phyloP scores from a whole-genome alignment of 2,888 invertebrate genomes.

The Actias luna region DNA sequence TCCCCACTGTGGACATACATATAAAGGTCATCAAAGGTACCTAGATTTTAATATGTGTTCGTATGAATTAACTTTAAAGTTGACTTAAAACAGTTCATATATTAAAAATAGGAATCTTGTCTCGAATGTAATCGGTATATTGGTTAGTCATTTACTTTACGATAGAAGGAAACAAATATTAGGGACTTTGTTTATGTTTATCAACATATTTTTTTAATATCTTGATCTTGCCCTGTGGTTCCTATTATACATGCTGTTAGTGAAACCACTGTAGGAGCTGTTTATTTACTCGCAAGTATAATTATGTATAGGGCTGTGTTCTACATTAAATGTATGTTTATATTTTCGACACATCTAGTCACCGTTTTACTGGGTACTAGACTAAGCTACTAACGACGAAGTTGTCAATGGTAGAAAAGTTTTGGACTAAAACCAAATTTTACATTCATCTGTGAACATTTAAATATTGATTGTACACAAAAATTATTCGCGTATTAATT shows the following conservation, averaged over 20 bases:
- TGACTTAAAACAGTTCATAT: neutral
- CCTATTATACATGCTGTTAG: neutral
- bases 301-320: neutral
- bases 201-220: neutral
- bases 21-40: no score
- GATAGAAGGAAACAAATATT: no score
- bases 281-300: constrained; percentile 20
- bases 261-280: constrained; percentile 1
- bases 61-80: neutral
- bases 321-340: constrained; percentile 19
- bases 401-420: constrained; percentile 18
- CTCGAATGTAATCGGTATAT: neutral
- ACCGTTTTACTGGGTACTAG: constrained; percentile 68
- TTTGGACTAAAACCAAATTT: constrained; percentile 17
- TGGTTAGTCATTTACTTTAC: neutral
- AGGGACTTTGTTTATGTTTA: neutral
- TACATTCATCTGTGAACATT: neutral
- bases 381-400: constrained; percentile 32
- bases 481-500: constrained; percentile 30
- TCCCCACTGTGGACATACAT: no score
- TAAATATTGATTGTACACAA: constrained; percentile 1
- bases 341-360: constrained; percentile 66
- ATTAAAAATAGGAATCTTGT: neutral
- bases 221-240: neutral
- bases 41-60: no score